Percentiles rank a stretch among this genome's conserved stretches.
Conservation (phyloP, 2,888 invertebrate genomes). For the Pollenia griseotomentosa region DNA sequence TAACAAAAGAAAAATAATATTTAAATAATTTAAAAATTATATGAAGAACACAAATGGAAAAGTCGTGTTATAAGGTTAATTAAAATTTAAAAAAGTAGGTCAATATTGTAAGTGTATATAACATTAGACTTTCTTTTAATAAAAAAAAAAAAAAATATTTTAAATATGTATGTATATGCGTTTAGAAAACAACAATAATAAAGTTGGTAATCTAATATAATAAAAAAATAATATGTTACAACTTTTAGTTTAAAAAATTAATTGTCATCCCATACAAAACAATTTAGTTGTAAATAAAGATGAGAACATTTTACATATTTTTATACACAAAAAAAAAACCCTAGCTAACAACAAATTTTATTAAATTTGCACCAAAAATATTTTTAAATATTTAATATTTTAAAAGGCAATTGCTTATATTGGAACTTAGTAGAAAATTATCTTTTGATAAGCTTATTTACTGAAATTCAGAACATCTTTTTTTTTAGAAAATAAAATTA, state of each 20-base stretch:
- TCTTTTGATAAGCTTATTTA: no score
- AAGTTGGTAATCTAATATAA: conserved; percentile 10
- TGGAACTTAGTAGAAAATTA: no score
- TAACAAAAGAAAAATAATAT: conserved; percentile 18
- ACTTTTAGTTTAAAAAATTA: conserved; percentile 30
- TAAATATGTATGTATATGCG: neutral
- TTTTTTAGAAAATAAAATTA: no score
- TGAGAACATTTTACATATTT: neutral
- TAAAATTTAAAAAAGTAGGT: conserved; percentile 11
- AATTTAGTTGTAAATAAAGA: conserved; percentile 5
- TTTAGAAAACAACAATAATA: conserved; percentile 32
- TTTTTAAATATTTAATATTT: no score
- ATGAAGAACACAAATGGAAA: conserved; percentile 68
- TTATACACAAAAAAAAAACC: conserved; percentile 14
- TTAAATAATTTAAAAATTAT: neutral
- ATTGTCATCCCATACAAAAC: conserved; percentile 10
- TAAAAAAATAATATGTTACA: conserved; percentile 24
- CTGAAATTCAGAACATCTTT: no score
- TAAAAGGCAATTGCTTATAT: no score
- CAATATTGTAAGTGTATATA: conserved; percentile 16
- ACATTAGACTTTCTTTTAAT: conserved; percentile 20
- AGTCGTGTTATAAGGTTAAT: conserved; percentile 19
- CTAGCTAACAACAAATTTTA: neutral
- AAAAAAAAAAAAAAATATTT: conserved; percentile 7
- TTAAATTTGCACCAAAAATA: neutral